Evolutionary conservation across 2,888 invertebrate genomes (phyloP).

Genomic region (Heliconius sara): DNA sequence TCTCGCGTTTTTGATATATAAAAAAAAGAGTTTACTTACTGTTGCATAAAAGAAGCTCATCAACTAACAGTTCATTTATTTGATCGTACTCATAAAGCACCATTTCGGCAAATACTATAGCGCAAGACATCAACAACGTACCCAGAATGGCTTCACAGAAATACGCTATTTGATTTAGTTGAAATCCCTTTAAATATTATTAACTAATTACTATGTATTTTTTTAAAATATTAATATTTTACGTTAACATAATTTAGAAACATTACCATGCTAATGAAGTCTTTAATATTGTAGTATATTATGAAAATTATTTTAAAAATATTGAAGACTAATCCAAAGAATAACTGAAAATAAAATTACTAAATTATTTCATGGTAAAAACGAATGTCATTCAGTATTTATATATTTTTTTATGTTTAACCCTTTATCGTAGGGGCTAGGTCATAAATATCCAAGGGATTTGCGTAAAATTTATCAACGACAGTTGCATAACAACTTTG

Average conservation of each 20-base stretch:
- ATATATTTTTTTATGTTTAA: too few species aligned
- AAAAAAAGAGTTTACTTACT: neutral
- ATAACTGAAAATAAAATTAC: neutral
- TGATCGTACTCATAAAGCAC: slow-evolving; percentile 11
- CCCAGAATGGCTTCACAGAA: slow-evolving; percentile 19
- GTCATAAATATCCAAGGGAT: too few species aligned
- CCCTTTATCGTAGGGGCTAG: too few species aligned
- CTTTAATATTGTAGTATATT: neutral
- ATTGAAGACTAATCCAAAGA: neutral
- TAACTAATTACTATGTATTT: neutral
- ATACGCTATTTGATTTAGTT: neutral
- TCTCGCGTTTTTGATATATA: too few species aligned
- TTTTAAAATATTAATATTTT: neutral
- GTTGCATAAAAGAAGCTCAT: slow-evolving; percentile 5
- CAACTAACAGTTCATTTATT: slow-evolving; percentile 6
- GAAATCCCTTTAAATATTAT: slow-evolving; percentile 21
- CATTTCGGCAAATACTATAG: slow-evolving; percentile 9
- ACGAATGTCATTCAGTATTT: too few species aligned
- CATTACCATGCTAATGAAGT: neutral
- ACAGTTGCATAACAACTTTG: too few species aligned
- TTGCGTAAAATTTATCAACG: too few species aligned
- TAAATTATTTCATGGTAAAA: neutral
- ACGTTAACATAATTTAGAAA: neutral
- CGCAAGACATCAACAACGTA: neutral
- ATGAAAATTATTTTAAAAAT: slow-evolving; percentile 6